These are phyloP conservation scores for Euspilapteryx auroguttella DNA, from an alignment of 2,888 invertebrate species.

Conservation along the genomic window DNA sequence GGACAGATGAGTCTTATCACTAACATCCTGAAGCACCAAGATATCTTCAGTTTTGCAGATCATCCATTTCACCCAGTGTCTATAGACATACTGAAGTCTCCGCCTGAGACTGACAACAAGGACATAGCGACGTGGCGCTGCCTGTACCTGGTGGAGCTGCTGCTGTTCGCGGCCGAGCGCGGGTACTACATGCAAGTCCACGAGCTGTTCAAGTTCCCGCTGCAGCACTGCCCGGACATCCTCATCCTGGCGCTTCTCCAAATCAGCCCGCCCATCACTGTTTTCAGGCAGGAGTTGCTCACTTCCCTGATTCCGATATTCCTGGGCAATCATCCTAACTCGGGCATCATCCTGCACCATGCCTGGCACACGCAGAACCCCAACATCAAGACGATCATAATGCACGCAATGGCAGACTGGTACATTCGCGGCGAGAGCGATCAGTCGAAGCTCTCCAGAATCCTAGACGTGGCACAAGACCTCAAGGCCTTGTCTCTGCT, in stretches of 20 bases:
- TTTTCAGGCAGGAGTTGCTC: conserved; percentile 83
- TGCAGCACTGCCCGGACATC: conserved; percentile 94
- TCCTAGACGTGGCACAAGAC: conserved; percentile 96
- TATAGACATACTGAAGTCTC: conserved; percentile 88
- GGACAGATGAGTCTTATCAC: conserved; percentile 89
- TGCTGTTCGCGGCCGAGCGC: conserved; percentile 85
- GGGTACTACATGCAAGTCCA: conserved; percentile 82
- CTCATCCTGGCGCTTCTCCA: conserved; percentile 87
- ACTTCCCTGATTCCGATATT: conserved; percentile 90
- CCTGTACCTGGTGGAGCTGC: conserved; percentile 84
- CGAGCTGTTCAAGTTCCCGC: conserved; percentile 89
- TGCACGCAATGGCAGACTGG: conserved; percentile 98
- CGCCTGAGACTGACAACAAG: conserved; percentile 93
- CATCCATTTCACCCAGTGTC: conserved; percentile 85
- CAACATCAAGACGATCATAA: conserved; percentile 78
- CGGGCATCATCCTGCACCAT: conserved; percentile 92
- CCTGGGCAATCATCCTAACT: conserved; percentile 93
- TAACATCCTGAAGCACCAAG: conserved; percentile 85
- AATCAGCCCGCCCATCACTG: conserved; percentile 77
- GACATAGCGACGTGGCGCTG: conserved; percentile 94
- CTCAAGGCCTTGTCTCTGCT: conserved; percentile 88
- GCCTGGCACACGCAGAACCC: conserved; percentile 88
- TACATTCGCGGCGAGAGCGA: conserved; percentile 91
- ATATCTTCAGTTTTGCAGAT: conserved; percentile 93
- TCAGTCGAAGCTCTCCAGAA: conserved; percentile 89